Evolutionary conservation across 2,888 invertebrate genomes (phyloP).

Genomic region (Muschampia plurimacula): DNA sequence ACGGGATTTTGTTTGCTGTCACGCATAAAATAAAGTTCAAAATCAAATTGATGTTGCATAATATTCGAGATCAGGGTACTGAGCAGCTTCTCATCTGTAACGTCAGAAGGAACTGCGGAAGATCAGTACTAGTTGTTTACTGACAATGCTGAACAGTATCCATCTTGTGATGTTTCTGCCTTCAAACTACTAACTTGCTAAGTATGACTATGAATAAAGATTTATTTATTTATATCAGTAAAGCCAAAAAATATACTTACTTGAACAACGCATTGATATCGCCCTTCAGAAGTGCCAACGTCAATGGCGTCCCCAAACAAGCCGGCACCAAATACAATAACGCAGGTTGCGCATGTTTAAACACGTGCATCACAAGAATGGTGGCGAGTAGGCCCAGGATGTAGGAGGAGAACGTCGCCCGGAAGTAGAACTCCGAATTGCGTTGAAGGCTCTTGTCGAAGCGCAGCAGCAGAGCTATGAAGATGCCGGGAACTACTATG

Average conservation of each 20-base stretch:
- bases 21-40: too few species aligned
- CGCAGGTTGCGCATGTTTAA: constrained; percentile 99
- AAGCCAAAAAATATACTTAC: constrained; percentile 82
- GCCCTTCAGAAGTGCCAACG: constrained; percentile 95
- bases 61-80: too few species aligned
- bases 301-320: constrained; percentile 95
- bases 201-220: too few species aligned
- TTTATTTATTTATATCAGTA: too few species aligned
- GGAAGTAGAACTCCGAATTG: constrained; percentile 87
- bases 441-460: constrained; percentile 96
- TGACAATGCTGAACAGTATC: too few species aligned
- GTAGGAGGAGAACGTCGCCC: constrained; percentile 96
- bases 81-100: too few species aligned
- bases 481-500: constrained; percentile 99
- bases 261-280: constrained; percentile 95
- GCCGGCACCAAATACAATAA: constrained; percentile 98
- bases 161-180: too few species aligned
- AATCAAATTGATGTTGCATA: too few species aligned
- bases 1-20: too few species aligned
- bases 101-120: too few species aligned
- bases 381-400: constrained; percentile 96
- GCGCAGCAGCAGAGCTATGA: constrained; percentile 97
- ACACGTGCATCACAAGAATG: constrained; percentile 98
- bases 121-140: too few species aligned
- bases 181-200: too few species aligned